These are phyloP conservation scores for Dasypus novemcinctus DNA, from an alignment of 2,113 vertebrate genomes.

Conservation along the genomic window DNA sequence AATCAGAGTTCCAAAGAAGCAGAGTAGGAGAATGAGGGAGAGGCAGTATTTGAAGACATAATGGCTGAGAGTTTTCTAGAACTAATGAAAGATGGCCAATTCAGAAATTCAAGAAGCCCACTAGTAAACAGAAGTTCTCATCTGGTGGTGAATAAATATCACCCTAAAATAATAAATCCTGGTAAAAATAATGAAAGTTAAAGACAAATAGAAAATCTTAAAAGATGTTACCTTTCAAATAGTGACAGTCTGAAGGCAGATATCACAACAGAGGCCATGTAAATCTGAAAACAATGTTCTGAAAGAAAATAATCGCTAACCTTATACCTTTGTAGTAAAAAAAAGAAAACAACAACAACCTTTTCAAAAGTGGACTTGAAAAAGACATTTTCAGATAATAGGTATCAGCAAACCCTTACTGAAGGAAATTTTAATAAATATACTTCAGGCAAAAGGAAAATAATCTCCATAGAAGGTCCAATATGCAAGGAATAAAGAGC, in stretches of 20 bases:
- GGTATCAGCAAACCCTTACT: neutral
- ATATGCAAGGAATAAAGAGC: neutral
- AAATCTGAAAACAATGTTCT: neutral
- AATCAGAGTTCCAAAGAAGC: neutral
- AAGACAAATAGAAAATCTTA: neutral
- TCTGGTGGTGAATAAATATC: neutral
- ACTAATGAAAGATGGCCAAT: neutral
- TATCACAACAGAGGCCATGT: neutral
- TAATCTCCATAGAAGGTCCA: neutral
- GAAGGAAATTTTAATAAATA: neutral
- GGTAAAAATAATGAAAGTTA: neutral
- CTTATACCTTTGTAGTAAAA: neutral
- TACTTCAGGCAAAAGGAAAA: neutral
- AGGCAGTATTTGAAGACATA: too few species aligned
- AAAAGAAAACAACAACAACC: neutral
- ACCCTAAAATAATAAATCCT: neutral
- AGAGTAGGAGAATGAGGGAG: neutral
- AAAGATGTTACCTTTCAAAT: neutral
- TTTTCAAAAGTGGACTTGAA: neutral
- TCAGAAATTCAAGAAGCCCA: neutral
- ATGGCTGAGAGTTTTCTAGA: neutral
- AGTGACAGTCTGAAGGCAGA: neutral
- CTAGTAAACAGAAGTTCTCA: neutral
- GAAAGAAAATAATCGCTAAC: neutral
- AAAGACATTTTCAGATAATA: neutral